Evolutionary conservation across 92 coral and sea anemone genomes (phyloP).

Genomic region (Palythoa grandis): DNA sequence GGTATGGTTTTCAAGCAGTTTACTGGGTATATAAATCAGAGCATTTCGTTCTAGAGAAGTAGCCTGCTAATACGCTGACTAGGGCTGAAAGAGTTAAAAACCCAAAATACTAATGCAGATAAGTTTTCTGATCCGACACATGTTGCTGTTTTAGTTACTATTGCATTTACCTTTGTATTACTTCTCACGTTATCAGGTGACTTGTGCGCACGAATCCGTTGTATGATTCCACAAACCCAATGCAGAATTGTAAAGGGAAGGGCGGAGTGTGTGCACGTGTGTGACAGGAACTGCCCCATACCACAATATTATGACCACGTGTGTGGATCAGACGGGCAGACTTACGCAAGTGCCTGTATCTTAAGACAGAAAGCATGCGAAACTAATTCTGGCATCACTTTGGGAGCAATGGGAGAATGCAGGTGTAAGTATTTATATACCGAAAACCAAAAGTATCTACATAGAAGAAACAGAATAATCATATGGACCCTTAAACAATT

Average conservation of each 20-base stretch:
- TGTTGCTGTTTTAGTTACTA: too few relatives aligned
- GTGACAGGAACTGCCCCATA: slow-evolving; percentile 13
- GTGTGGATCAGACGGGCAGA: slow-evolving; percentile 27
- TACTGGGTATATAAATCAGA: too few relatives aligned
- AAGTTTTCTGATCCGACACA: too few relatives aligned
- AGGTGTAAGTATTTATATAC: not conserved
- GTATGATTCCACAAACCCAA: slow-evolving; percentile 27
- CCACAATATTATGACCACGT: not conserved
- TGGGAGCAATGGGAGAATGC: slow-evolving; percentile 24
- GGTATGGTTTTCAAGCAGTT: too few relatives aligned
- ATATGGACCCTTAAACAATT: not conserved
- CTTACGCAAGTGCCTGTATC: slow-evolving; percentile 1
- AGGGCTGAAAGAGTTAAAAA: too few relatives aligned
- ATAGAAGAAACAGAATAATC: not conserved
- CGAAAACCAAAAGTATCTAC: not conserved
- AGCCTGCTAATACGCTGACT: too few relatives aligned
- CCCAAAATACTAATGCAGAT: too few relatives aligned
- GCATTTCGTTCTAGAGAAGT: too few relatives aligned
- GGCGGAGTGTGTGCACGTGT: slow-evolving; percentile 32
- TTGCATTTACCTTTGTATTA: not conserved
- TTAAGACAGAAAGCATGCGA: slow-evolving; percentile 22
- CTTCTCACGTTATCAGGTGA: not conserved
- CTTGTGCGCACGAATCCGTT: not conserved
- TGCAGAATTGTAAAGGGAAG: slow-evolving; percentile 12
- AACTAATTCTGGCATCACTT: not conserved